Evolutionary conservation across 2,113 vertebrate species (phyloP).

Genomic region (Scytalopus superciliaris): DNA sequence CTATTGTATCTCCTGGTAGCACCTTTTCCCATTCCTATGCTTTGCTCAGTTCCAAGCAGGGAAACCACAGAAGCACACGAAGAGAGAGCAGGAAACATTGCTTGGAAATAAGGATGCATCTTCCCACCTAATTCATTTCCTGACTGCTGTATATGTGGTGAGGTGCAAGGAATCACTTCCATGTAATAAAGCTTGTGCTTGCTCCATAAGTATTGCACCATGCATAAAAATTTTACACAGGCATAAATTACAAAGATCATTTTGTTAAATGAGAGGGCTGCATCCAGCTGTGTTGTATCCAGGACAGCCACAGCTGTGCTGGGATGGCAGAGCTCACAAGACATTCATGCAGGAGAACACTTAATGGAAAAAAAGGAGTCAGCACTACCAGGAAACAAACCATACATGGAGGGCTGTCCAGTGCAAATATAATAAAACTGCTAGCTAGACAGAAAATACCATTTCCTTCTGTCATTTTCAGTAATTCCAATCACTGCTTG

Average conservation of each 20-base stretch:
- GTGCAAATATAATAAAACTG: neutral
- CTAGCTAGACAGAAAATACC: neutral
- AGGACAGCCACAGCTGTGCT: neutral
- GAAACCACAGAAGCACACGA: neutral
- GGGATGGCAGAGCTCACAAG: neutral
- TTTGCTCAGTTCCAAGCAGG: neutral
- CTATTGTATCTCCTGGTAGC: neutral
- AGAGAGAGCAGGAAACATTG: neutral
- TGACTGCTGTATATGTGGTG: neutral
- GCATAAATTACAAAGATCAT: neutral
- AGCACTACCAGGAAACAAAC: neutral
- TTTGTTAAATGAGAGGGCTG: neutral
- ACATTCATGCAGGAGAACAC: neutral
- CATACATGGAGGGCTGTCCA: accelerated
- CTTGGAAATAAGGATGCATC: neutral
- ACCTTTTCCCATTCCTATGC: neutral
- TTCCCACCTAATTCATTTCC: neutral
- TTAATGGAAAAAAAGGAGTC: neutral
- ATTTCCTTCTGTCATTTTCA: neutral
- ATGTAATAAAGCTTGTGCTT: neutral
- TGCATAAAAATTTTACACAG: neutral
- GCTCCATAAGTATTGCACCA: neutral
- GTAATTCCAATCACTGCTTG: neutral
- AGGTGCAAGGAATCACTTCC: neutral
- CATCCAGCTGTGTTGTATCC: neutral